Evolutionary conservation across 2,113 vertebrate genomes (phyloP), one percentile per base, ranked within the genome.

Genomic region (Sander vitreus): DNA sequence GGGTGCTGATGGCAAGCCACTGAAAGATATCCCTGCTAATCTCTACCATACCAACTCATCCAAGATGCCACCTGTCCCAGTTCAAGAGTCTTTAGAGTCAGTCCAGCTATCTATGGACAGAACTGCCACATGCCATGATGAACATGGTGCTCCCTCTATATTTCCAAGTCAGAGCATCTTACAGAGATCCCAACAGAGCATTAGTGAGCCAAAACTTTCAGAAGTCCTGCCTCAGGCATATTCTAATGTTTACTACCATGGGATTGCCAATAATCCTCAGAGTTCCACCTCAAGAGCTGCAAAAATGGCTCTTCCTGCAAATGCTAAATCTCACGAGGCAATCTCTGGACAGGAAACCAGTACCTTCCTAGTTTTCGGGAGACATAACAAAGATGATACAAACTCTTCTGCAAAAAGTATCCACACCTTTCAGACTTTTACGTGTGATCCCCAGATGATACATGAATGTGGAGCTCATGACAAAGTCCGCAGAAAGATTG

Each of bases 331-430:
- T 70, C 93, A 97, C 78, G 95, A 95, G 86, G 96, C 96, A 53
- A 96, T 96, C 11, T 89, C 95, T 1, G 92, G 95, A 75, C 95
- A 96, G 84, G 95, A 94, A 65, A 80, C 65, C 73, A 96, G 91
- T 86, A 96, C 94, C 33, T 96, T 96, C 43, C 93, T 96, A 0
- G 90, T 96, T 18, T 96, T 96, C 19, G 96, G 95, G 76, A 96
- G 96, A 68, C 96, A 96, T 55, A 96, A 96, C 76, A 97, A 96
- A 85, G 96, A 97, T 57, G 95, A 94, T 48, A 90, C 94, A 69
- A 96, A 96, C 73, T 90, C 93, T 74, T 90, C 94, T 33, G 92
- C 95, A 54, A 97, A 94, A 92, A 94, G 92, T 54, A 83, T 81
- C 3, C 96, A 92, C 36, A 87, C 92, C 19, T 91, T 85, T n/a